phyloP scores from a whole-genome alignment of 2,888 invertebrate genomes.

The Cremastinae sp. region DNA sequence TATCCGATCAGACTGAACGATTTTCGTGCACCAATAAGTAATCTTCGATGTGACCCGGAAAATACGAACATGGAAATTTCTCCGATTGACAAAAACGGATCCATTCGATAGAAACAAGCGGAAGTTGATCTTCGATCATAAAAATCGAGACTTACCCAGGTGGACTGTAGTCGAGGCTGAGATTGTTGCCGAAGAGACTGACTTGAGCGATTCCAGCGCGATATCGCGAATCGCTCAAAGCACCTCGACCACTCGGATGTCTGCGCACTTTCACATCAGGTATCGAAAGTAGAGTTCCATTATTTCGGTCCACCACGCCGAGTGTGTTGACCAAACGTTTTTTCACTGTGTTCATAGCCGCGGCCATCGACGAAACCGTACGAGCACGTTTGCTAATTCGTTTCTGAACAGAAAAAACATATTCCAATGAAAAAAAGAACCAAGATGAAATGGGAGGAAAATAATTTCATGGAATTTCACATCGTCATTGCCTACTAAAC shows the following conservation, averaged over 20 bases:
- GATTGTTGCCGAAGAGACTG: constrained; percentile 85
- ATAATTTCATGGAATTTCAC: too few species aligned
- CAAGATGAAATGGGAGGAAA: constrained; percentile 38
- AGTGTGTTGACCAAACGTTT: constrained; percentile 81
- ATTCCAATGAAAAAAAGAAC: constrained; percentile 33
- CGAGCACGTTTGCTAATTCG: constrained; percentile 68
- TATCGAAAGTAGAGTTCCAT: constrained; percentile 48
- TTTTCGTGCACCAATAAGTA: not conserved
- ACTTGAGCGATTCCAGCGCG: constrained; percentile 82
- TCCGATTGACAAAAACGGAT: not conserved
- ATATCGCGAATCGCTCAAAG: constrained; percentile 67
- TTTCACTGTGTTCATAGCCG: constrained; percentile 78
- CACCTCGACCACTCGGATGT: constrained; percentile 59
- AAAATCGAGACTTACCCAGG: constrained; percentile 72
- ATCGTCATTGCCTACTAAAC: too few species aligned
- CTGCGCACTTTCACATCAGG: constrained; percentile 66
- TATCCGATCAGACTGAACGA: not conserved
- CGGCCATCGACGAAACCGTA: constrained; percentile 69
- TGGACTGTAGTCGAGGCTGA: constrained; percentile 85
- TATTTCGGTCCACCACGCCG: constrained; percentile 76
- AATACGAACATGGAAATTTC: not conserved
- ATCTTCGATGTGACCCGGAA: not conserved
- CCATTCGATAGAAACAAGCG: not conserved
- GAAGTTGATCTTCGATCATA: not conserved
- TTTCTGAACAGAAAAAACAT: constrained; percentile 70